Conservation (phyloP, 2,888 invertebrate genomes). For the Odontocolon sp. region DNA sequence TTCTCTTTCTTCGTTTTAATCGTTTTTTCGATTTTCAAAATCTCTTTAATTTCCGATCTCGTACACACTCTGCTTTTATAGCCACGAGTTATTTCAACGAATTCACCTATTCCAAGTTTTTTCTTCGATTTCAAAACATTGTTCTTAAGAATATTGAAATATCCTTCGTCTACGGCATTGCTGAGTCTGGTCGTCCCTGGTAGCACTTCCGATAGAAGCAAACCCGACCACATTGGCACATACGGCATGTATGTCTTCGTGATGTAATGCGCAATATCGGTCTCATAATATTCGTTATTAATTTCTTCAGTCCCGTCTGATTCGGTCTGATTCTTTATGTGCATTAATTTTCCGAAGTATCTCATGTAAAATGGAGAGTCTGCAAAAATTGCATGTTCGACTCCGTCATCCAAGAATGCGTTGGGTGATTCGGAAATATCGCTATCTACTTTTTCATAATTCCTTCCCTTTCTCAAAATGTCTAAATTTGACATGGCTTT, state of each 20-base stretch:
- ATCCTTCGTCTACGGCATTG: slow-evolving; percentile 7
- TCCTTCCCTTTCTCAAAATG: too few relatives aligned
- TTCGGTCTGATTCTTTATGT: neutral
- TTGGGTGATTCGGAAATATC: too few relatives aligned
- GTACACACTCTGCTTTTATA: neutral
- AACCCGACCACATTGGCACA: neutral
- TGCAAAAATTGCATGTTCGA: too few relatives aligned
- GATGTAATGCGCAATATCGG: neutral
- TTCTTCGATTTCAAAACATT: neutral
- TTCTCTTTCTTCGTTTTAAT: neutral
- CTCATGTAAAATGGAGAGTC: too few relatives aligned
- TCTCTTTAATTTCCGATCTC: slow-evolving; percentile 1
- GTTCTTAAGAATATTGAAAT: slow-evolving; percentile 14
- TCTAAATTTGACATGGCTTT: too few relatives aligned
- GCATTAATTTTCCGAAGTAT: neutral
- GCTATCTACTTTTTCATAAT: too few relatives aligned
- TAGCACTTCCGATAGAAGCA: neutral
- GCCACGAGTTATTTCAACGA: neutral
- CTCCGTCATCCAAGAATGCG: too few relatives aligned
- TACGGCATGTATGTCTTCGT: slow-evolving; percentile 13
- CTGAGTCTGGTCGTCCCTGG: neutral
- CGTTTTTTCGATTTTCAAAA: slow-evolving; percentile 6
- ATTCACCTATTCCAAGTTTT: slow-evolving; percentile 6
- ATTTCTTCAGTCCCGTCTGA: neutral
- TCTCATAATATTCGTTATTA: neutral